Evolutionary conservation across 2,113 vertebrate genomes (phyloP).

Genomic region (Oryzias javanicus): DNA sequence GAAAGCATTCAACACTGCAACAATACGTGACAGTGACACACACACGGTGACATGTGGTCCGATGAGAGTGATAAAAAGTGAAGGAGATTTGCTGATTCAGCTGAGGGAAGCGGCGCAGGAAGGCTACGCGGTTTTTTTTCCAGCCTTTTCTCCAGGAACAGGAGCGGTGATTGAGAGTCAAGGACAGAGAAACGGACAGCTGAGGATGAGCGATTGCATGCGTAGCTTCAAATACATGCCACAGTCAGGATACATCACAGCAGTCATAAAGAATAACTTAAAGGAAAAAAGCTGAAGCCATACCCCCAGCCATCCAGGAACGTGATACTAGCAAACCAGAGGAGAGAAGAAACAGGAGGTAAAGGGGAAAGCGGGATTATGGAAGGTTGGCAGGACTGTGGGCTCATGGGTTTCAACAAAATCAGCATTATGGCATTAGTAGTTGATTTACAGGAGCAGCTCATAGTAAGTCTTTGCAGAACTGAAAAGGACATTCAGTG

Average conservation of each 20-base stretch:
- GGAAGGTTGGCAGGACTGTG: constrained; percentile 36
- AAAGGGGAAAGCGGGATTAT: constrained; percentile 48
- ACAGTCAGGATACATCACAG: constrained; percentile 39
- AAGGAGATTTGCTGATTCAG: constrained; percentile 54
- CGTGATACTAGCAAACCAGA: constrained; percentile 91
- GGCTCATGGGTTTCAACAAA: constrained; percentile 30
- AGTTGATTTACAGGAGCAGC: constrained; percentile 1
- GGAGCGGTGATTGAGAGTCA: constrained; percentile 49
- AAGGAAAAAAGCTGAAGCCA: constrained; percentile 87
- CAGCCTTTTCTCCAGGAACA: constrained; percentile 36
- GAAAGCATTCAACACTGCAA: constrained; percentile 17
- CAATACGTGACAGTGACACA: constrained; percentile 38
- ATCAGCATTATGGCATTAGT: constrained; percentile 22
- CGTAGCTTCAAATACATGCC: constrained; percentile 62
- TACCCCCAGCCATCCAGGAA: constrained; percentile 99
- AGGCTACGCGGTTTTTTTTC: background rate
- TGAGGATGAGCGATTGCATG: constrained; percentile 59
- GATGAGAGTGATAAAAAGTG: constrained; percentile 48
- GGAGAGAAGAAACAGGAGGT: constrained; percentile 81
- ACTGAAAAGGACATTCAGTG: background rate
- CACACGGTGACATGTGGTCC: constrained; percentile 33
- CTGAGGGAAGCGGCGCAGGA: constrained; percentile 31
- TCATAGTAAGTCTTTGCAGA: background rate
- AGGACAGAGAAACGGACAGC: constrained; percentile 58
- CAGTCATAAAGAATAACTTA: constrained; percentile 33